These are phyloP conservation scores for Brachynemurus nebulosus DNA, from an alignment of 2,888 invertebrate genomes.

Conservation along the genomic window DNA sequence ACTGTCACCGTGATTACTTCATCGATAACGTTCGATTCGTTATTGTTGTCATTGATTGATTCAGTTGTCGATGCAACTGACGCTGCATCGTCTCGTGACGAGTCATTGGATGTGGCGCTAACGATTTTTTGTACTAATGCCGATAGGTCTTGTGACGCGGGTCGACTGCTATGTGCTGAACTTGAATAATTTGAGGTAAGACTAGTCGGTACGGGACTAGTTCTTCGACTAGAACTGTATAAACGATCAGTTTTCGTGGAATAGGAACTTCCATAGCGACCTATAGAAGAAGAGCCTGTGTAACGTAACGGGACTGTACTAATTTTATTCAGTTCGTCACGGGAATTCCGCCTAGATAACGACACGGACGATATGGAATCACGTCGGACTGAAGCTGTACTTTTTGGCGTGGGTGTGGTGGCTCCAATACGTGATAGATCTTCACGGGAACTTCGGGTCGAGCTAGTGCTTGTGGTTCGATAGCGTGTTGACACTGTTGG, in stretches of 20 bases:
- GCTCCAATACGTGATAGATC: constrained; percentile 4
- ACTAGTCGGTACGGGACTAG: background rate
- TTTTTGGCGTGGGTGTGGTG: background rate
- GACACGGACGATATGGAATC: background rate
- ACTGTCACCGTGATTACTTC: constrained; percentile 42
- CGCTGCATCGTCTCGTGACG: background rate
- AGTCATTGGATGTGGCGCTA: background rate
- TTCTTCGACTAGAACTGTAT: background rate
- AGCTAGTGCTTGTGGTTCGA: constrained; percentile 1
- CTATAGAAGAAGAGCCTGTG: background rate
- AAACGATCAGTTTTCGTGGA: background rate
- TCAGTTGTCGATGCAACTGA: background rate
- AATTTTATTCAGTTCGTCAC: constrained; percentile 6
- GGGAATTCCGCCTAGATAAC: constrained; percentile 7
- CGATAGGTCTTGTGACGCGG: background rate
- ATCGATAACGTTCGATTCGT: constrained; percentile 10
- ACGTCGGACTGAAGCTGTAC: background rate
- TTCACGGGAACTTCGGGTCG: constrained; percentile 5
- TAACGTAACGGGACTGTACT: background rate
- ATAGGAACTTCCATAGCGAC: background rate
- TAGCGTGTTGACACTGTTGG: background rate
- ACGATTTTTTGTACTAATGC: too few relatives aligned
- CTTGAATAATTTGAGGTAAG: background rate
- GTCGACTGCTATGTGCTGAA: background rate
- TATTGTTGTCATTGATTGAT: background rate